Conservation (phyloP, 2,113 vertebrate genomes). For the Prochilodus magdalenae region DNA sequence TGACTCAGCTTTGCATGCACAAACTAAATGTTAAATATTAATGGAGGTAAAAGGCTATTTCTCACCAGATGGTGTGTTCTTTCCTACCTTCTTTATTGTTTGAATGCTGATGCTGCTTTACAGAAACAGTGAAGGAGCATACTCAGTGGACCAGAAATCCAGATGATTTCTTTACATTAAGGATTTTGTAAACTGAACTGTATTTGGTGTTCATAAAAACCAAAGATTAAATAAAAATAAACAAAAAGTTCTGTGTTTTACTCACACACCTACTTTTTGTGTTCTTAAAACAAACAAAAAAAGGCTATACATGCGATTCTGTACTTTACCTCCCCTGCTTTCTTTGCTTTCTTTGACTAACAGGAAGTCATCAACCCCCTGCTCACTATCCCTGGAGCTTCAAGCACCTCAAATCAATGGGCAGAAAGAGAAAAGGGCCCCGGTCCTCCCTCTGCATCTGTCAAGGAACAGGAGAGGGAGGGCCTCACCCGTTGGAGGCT, state of each 20-base stretch:
- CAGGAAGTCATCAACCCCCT: constrained; percentile 66
- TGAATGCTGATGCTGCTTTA: not conserved
- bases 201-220: too few relatives aligned
- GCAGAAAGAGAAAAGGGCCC: constrained; percentile 77
- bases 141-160: too few relatives aligned
- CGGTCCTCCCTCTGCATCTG: constrained; percentile 81
- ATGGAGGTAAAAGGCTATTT: too few relatives aligned
- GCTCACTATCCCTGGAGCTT: constrained; percentile 71
- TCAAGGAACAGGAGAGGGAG: constrained; percentile 75
- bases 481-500: constrained; percentile 66
- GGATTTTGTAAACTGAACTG: too few relatives aligned
- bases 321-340: constrained; percentile 39
- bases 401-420: constrained; percentile 80
- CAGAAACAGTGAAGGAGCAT: not conserved
- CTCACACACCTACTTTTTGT: not conserved
- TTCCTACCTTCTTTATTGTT: too few relatives aligned
- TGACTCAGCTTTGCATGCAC: too few relatives aligned
- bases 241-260: too few relatives aligned
- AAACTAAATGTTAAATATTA: too few relatives aligned
- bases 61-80: too few relatives aligned
- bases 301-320: not conserved
- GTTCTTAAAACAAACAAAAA: not conserved
- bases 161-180: not conserved
- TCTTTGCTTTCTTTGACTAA: constrained; percentile 56
- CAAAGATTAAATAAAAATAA: too few relatives aligned